phyloP scores from a whole-genome alignment of 64 coral and sea anemone genomes.

The Catalaphyllia jardinei region DNA sequence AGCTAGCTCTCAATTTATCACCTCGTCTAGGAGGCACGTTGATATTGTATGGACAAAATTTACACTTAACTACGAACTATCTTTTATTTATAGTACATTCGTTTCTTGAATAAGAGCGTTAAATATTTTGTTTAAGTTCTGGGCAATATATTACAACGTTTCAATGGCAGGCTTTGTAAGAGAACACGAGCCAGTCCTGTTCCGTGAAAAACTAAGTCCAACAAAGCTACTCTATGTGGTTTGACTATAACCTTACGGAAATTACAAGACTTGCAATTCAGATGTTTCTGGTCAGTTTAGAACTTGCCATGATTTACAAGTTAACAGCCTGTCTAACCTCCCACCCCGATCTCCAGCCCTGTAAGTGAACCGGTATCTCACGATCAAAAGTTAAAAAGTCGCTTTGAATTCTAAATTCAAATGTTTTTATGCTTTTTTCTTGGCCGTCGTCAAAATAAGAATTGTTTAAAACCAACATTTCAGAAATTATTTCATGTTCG shows the following conservation, averaged over 20 bases:
- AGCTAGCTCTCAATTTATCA: not conserved
- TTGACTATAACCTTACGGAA: not conserved
- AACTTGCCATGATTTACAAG: not conserved
- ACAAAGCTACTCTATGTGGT: not conserved
- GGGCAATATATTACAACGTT: constrained; percentile 36
- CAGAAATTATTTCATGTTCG: not conserved
- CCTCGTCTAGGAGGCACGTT: not conserved
- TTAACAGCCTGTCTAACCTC: not conserved
- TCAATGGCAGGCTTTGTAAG: not conserved
- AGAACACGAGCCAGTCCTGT: constrained; percentile 21
- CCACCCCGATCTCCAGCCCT: too few relatives aligned
- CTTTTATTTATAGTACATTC: constrained; percentile 22
- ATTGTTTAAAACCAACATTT: constrained; percentile 15
- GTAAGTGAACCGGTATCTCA: too few relatives aligned
- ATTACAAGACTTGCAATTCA: not conserved
- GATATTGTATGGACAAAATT: constrained; percentile 16
- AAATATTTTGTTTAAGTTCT: constrained; percentile 27
- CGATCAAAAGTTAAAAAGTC: not conserved
- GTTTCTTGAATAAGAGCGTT: constrained; percentile 30
- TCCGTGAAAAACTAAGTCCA: not conserved
- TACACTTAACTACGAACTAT: constrained; percentile 26
- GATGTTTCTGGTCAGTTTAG: not conserved
- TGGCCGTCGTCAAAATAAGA: not conserved
- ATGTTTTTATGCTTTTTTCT: not conserved
- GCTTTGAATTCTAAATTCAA: not conserved